Percentiles rank a stretch among this genome's conserved stretches.
Conservation (phyloP, 2,888 invertebrate species). For the Philopedon plagiatum region DNA sequence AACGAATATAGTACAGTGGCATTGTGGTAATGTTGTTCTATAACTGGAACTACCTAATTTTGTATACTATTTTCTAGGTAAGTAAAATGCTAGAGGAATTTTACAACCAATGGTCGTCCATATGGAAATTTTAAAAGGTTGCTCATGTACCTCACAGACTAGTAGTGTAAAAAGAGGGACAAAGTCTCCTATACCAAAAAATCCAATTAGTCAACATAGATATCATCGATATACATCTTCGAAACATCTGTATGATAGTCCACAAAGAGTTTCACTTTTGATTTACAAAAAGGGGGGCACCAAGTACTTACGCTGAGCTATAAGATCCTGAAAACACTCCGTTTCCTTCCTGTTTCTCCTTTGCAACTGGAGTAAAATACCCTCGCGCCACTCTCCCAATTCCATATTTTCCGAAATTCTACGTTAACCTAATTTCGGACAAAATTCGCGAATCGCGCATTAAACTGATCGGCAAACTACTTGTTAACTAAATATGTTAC, state of each 20-base stretch:
- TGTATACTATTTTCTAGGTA: too few species aligned
- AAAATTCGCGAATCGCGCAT: slow-evolving; percentile 29
- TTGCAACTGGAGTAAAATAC: slow-evolving; percentile 79
- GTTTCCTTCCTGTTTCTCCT: slow-evolving; percentile 84
- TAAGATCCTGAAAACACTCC: slow-evolving; percentile 83
- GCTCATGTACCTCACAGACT: too few species aligned
- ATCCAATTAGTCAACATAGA: too few species aligned
- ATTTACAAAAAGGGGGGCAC: neutral
- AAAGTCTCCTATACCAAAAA: too few species aligned
- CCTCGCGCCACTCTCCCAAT: slow-evolving; percentile 75
- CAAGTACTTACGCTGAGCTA: slow-evolving; percentile 82
- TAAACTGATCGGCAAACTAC: slow-evolving; percentile 19
- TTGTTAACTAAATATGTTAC: slow-evolving; percentile 20
- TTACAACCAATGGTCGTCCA: too few species aligned
- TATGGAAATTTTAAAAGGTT: too few species aligned
- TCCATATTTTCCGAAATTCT: slow-evolving; percentile 38
- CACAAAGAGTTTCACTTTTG: slow-evolving; percentile 22
- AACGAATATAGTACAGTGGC: too few species aligned
- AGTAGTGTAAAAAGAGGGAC: too few species aligned
- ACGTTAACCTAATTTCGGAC: slow-evolving; percentile 26
- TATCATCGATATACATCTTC: too few species aligned
- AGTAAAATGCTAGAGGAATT: too few species aligned
- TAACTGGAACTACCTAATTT: too few species aligned
- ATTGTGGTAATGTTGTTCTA: too few species aligned
- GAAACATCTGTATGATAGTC: neutral